These are phyloP conservation scores for Triplophysa siluroides DNA, from an alignment of 2,113 vertebrate species.

Conservation along the genomic window DNA sequence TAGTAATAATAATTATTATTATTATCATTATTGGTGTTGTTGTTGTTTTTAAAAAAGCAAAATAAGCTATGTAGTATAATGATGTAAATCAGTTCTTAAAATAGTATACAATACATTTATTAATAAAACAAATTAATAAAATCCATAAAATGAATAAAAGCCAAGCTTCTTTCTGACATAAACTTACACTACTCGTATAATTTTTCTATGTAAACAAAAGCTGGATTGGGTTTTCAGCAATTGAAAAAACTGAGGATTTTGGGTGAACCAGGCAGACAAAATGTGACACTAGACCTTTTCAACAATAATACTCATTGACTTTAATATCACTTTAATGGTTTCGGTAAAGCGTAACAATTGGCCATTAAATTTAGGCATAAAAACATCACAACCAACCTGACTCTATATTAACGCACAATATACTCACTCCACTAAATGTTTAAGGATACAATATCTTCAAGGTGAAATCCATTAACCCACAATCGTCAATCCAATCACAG, in stretches of 20 bases:
- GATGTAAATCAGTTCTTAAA: not conserved
- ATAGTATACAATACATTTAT: constrained; percentile 46
- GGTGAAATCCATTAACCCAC: constrained; percentile 2
- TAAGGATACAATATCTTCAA: not conserved
- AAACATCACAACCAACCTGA: not conserved
- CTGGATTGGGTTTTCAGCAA: constrained; percentile 63
- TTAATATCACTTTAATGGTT: no score
- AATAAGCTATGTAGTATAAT: not conserved
- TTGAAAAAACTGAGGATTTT: not conserved
- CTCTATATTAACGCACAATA: not conserved
- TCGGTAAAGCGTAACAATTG: not conserved
- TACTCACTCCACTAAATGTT: not conserved
- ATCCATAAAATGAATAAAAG: constrained; percentile 57
- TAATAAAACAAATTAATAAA: constrained; percentile 74
- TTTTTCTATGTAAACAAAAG: constrained; percentile 72
- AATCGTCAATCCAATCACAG: constrained; percentile 13
- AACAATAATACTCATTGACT: no score
- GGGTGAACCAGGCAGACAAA: not conserved
- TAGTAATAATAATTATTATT: no score
- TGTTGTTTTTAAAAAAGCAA: no score
- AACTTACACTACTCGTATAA: constrained; percentile 72
- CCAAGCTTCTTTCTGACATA: constrained; percentile 73
- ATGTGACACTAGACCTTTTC: not conserved
- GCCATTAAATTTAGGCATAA: not conserved
- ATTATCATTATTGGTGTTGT: no score